Base-by-base conservation (phyloP, 2,113 vertebrate species). In the Cnemophilus loriae region DNA sequence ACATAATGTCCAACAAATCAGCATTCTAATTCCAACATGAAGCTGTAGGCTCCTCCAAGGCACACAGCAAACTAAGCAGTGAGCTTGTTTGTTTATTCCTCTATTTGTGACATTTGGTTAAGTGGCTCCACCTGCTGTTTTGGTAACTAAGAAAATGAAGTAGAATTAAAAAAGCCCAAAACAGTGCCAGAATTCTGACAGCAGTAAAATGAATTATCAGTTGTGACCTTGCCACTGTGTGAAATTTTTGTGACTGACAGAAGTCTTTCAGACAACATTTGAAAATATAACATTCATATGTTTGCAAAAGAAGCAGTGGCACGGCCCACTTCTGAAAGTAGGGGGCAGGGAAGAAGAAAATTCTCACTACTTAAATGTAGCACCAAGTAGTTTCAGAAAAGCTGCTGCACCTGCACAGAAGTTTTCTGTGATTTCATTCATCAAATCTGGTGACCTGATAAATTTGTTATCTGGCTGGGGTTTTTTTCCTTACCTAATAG, bases 81-180 rank as follows among this genome's bases (percentile, higher is more conserved):
- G 16, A 46, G 11, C 19, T 63, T 60, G 5, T 35, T 46, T 46
- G 7, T 50, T 87, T 67, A 49, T 28, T 41, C 26, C 26, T 46
- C 10, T 44, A 3, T 50, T 68, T 69, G 41, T 64, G 30, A 85
- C 41, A 73, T 55, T 70, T 70, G 56, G 88, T 84, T 63, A 84
- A 95, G 41, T 95, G 90, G 94, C 95, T 97, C 96, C 97, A 97
- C 53, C 97, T 97, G 81, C 96, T 97, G 97, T 94, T 95, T 82
- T 60, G 32, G 64, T 65, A 68, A 44, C 71, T 71, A 84, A 52
- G 28, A 82, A 90, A 87, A 84, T 16, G 7, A 77, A 78, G 16
- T 3, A 78, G 12, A 39, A 70, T 21, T 77, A 30, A 77, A 82
- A 56, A 50, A 35, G 1, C 3, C 8, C 4, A 2, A 26, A 84